Percentiles rank a stretch among this genome's conserved stretches.
phyloP scores from a whole-genome alignment of 2,113 vertebrate species.

The Brachirus orientalis region DNA sequence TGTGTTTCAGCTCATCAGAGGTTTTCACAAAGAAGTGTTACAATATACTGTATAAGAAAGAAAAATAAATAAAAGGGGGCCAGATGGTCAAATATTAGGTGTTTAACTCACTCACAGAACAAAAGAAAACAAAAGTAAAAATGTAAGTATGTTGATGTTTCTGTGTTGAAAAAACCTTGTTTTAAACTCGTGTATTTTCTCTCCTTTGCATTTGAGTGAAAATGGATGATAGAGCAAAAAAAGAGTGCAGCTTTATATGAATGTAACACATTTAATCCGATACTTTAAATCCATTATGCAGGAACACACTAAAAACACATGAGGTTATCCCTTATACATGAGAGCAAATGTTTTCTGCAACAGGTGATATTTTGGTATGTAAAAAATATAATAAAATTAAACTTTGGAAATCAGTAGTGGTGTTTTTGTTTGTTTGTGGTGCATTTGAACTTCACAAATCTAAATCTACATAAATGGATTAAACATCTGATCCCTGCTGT shows the following conservation, averaged over 20 bases:
- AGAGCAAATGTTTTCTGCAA: not conserved
- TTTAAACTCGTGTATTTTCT: not conserved
- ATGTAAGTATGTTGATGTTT: too few relatives aligned
- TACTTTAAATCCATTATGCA: not conserved
- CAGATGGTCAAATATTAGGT: too few relatives aligned
- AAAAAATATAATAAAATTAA: slow-evolving; percentile 21
- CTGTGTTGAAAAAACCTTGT: too few relatives aligned
- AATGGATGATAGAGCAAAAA: not conserved
- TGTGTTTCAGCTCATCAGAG: too few relatives aligned
- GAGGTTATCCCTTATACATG: too few relatives aligned
- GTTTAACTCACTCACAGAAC: too few relatives aligned
- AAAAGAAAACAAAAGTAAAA: too few relatives aligned
- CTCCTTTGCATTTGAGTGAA: not conserved
- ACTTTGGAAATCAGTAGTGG: not conserved
- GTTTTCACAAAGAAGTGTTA: not conserved
- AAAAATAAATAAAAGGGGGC: too few relatives aligned
- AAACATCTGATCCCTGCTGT: not conserved
- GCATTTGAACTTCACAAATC: not conserved
- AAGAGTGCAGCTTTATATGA: not conserved
- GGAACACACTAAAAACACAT: not conserved
- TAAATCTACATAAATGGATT: too few relatives aligned
- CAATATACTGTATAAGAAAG: too few relatives aligned
- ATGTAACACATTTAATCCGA: too few relatives aligned
- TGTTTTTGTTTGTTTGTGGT: not conserved
- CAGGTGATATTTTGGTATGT: not conserved